Base-by-base conservation (phyloP, 1,140 invertebrate species). In the Macrotrachela quadricornifera region DNA sequence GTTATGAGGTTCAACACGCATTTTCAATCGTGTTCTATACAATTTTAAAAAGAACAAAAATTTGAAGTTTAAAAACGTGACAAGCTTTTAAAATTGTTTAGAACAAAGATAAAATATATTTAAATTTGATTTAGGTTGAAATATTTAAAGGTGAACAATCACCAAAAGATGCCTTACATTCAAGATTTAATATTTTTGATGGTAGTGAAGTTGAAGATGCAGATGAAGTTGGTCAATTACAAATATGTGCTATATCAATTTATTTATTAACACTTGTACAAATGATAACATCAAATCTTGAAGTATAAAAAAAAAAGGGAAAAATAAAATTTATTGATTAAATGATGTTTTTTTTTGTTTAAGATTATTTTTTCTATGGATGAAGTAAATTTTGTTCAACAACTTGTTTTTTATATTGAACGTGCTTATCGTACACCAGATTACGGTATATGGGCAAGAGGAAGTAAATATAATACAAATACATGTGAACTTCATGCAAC, bases 391-490 rank as follows among this genome's bases (percentile, higher is more conserved):
- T 97, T 99, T 76, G 76, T 99, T 30, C 94, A 99, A 73, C 97
- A 97, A 73, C 72, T 99, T 16, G 90, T 99, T 6, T 99, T 96
- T 67, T 99, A 97, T 73, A 86, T 99, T 10, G 94, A 99, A 71
- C 74, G 94, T 64, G 88, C 92, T 0, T 99, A 99, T 71, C 75
- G 94, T 52, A 97, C 90, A 1, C 91, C 94, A 11, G 94, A 97
- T 73, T 97, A 81, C 77, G 92, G 91, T 13, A 92, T 95, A 80
- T 97, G 92, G 92, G 91, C 95, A 73, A 74, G 88, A 60, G 94
- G 94, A 18, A 88, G 80, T 60, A 90, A 95, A 69, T 96, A 96
- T 62, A 97, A 99, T 71, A 85, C 92, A 73, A 90, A 88, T 36
- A 87, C 80, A 50, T 85, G 88, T 10, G 94, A 99, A 77, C 84